Evolutionary conservation across 2,888 invertebrate genomes (phyloP).

Genomic region (Leptinotarsa rubiginosa): DNA sequence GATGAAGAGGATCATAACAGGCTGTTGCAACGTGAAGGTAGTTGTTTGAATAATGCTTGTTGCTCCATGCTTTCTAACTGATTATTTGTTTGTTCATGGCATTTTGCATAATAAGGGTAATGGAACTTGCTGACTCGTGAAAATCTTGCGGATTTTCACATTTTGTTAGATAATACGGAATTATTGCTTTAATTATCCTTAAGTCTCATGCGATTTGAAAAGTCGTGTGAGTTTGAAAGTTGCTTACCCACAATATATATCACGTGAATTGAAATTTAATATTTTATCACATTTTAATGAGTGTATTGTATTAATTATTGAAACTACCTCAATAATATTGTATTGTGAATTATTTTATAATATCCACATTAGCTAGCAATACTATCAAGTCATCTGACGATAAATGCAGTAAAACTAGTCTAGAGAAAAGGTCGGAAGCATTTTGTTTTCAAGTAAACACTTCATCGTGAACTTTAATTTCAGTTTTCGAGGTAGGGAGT

Average conservation of each 20-base stretch:
- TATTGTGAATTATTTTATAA: too few relatives aligned
- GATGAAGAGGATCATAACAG: conserved; percentile 36
- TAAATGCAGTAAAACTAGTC: too few relatives aligned
- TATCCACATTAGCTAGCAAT: too few relatives aligned
- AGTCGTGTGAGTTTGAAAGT: conserved; percentile 11
- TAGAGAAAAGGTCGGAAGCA: too few relatives aligned
- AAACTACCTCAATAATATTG: too few relatives aligned
- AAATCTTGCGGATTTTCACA: conserved; percentile 23
- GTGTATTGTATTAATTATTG: too few relatives aligned
- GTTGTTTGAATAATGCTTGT: conserved; percentile 25
- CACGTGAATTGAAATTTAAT: background rate
- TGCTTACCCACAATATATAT: background rate
- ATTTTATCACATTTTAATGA: background rate
- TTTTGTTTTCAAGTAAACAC: too few relatives aligned
- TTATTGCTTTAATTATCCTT: conserved; percentile 9
- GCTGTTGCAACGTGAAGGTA: conserved; percentile 36
- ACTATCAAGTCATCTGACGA: too few relatives aligned
- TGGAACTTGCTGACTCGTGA: conserved; percentile 16
- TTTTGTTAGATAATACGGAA: conserved; percentile 17
- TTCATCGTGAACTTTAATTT: too few relatives aligned
- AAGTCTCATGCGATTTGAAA: background rate
- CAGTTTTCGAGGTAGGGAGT: too few relatives aligned
- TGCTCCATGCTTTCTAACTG: conserved; percentile 35
- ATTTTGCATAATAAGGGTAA: conserved; percentile 29
- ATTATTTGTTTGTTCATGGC: conserved; percentile 27